phyloP scores from a whole-genome alignment of 2,113 vertebrate genomes.

The Heteronetta atricapilla region DNA sequence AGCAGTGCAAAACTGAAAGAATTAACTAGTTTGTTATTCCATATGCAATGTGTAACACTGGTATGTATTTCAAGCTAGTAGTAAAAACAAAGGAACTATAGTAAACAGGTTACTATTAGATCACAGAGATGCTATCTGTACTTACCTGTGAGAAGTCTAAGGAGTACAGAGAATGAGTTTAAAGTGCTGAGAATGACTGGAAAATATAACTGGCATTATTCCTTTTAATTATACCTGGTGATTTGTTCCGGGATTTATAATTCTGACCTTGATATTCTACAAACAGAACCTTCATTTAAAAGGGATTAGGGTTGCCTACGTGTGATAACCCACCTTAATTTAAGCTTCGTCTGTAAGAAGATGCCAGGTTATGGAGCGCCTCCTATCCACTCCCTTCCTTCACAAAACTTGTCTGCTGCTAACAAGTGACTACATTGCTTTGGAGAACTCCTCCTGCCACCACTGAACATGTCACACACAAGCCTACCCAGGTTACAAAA shows the following conservation, averaged over 20 bases:
- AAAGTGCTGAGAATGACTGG: not conserved
- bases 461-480: accelerated
- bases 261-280: conserved; percentile 28
- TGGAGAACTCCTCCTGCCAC: not conserved
- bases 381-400: not conserved
- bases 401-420: not conserved
- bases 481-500: not conserved
- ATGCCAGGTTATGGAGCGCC: not conserved
- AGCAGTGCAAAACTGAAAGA: not conserved
- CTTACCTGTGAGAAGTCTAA: not conserved
- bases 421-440: not conserved
- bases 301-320: conserved; percentile 9
- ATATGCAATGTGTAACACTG: not conserved
- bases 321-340: not conserved
- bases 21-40: not conserved
- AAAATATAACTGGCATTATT: conserved; percentile 35
- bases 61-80: not conserved
- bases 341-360: not conserved
- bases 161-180: conserved; percentile 19
- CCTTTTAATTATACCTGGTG: conserved; percentile 52
- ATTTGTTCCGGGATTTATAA: conserved; percentile 39
- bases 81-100: conserved; percentile 24
- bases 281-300: conserved; percentile 50
- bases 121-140: conserved; percentile 15
- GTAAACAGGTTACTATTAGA: not conserved